Evolutionary conservation across 2,888 invertebrate genomes (phyloP), one percentile per base, ranked within the genome.

Genomic region (Eilema sororculum): DNA sequence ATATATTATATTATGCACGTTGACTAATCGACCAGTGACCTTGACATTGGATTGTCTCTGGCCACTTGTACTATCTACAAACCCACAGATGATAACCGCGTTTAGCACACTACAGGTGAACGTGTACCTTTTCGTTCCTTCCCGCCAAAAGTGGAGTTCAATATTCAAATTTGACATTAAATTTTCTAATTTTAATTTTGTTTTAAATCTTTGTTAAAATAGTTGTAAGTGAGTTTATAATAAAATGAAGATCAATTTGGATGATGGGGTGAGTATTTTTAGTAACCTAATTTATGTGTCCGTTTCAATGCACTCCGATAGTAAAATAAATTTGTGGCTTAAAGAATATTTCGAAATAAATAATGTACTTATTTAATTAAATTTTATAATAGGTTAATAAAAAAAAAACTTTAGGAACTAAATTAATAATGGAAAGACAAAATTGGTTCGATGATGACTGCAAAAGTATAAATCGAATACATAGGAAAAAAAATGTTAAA

Each of bases 191-290:
- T 2, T 28, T 28, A 28, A 28, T 28, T 22, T n/a, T 56, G 22
- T 0, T 22, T 56, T 22, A 10, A 1, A 20, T 41, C 12, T 52
- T 57, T 41, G 33, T 52, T n/a, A n/a, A n/a, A n/a, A n/a, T n/a
- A n/a, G n/a, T 62, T 68, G 33, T 0, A 30, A 63, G 33, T 33
- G 33, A 41, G 16, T n/a, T 28, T 30, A 16, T 61, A 66, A 56
- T 13, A 71, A 67, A 62, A 81, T 82, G 81, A 82, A 82, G 74
- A 77, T 82, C 4, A 52, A 82, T 61, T 63, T 82, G 59, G 74
- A 82, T 65, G 81, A 82, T 73, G 81, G 81, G 73, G 81, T 82
- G n/a, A 81, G 80, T 22, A n/a, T 33, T 46, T 24, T 62, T 20
- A 9, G 16, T n/a, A n/a, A n/a, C n/a, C n/a, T 24, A 12, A 28